Conservation (phyloP, 2,888 invertebrate species). For the Xiphydria camelus region DNA sequence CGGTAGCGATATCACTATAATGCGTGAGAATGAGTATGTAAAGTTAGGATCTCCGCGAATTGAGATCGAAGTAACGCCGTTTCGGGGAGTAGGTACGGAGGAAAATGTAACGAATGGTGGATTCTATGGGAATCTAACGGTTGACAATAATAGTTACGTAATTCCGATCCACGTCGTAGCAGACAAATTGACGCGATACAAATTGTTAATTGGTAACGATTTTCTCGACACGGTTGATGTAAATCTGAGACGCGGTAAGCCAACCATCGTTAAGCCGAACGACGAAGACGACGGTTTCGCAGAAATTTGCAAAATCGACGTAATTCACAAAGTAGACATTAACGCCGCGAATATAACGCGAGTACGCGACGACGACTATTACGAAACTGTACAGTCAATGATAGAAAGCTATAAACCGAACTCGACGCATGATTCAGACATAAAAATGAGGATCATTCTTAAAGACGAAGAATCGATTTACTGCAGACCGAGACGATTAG, state of each 20-base stretch:
- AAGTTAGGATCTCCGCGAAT: constrained; percentile 5
- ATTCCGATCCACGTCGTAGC: constrained; percentile 5
- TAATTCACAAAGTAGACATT: constrained; percentile 6
- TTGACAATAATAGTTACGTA: constrained; percentile 4
- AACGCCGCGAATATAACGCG: constrained; percentile 8
- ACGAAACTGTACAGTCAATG: constrained; percentile 4
- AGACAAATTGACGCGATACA: constrained; percentile 1
- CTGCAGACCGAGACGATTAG: constrained; percentile 23
- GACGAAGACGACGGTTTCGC: not conserved
- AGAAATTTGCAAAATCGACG: not conserved
- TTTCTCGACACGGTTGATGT: constrained; percentile 1
- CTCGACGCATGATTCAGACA: no score
- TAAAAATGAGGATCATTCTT: no score
- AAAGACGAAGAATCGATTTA: constrained; percentile 28
- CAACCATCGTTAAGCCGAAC: not conserved
- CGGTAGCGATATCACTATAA: constrained; percentile 13
- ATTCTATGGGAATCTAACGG: constrained; percentile 2
- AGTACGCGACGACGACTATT: constrained; percentile 1
- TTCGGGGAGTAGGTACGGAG: no score
- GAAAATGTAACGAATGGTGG: not conserved
- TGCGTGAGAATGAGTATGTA: constrained; percentile 8
- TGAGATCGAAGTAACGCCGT: no score
- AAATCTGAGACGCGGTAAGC: not conserved
- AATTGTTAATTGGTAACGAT: no score
- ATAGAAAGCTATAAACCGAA: no score